Conservation (phyloP, 1,140 invertebrate genomes). For the Atta cephalotes region DNA sequence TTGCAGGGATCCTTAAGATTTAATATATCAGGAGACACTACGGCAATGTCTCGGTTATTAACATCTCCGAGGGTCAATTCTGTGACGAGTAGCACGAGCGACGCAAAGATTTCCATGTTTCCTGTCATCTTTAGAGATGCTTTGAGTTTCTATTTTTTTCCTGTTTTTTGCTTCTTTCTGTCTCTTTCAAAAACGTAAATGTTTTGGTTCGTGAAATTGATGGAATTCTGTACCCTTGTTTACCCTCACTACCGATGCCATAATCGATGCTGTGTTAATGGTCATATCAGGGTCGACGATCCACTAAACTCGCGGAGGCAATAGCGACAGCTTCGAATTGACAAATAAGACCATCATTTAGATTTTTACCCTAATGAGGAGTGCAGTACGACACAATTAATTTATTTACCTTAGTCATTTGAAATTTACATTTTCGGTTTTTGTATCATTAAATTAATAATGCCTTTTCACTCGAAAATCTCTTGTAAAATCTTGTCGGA, state of each 20-base stretch:
- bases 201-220: too few relatives aligned
- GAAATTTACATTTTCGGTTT: not conserved
- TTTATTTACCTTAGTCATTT: not conserved
- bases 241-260: not conserved
- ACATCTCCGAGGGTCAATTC: conserved; percentile 70
- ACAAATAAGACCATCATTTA: conserved; percentile 14
- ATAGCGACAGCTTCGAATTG: conserved; percentile 11
- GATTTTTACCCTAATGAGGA: not conserved
- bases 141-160: not conserved
- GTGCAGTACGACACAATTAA: not conserved
- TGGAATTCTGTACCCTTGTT: not conserved
- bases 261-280: not conserved
- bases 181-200: not conserved
- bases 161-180: not conserved
- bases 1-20: conserved; percentile 80
- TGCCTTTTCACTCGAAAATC: not conserved
- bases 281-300: not conserved
- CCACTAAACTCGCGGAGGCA: not conserved
- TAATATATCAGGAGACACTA: conserved; percentile 46
- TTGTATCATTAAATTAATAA: not conserved
- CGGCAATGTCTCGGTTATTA: conserved; percentile 48
- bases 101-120: conserved; percentile 41
- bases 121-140: conserved; percentile 58
- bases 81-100: conserved; percentile 62
- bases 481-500: not conserved